Conservation (phyloP, 2,797 vertebrate genomes). For the Karalla daura region DNA sequence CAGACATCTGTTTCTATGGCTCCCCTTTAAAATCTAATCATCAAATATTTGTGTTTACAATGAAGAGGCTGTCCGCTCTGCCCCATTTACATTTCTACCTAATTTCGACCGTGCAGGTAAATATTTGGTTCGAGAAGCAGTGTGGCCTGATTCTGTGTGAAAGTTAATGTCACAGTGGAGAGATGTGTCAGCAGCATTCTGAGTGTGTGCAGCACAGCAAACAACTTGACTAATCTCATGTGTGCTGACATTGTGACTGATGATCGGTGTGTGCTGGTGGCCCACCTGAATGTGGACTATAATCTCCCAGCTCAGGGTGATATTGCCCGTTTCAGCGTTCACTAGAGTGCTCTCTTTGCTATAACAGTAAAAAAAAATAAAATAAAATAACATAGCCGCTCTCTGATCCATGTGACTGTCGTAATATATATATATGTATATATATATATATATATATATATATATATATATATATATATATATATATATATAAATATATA, state of each 20-base stretch:
- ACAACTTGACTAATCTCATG: slow-evolving; percentile 73
- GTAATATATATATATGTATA: no score
- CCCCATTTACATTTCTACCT: slow-evolving; percentile 44
- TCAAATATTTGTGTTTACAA: slow-evolving; percentile 55
- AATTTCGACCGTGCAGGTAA: slow-evolving; percentile 53
- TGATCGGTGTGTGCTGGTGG: slow-evolving; percentile 73
- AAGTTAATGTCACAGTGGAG: slow-evolving; percentile 66
- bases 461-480: no score
- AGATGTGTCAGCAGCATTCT: slow-evolving; percentile 70
- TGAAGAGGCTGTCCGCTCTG: slow-evolving; percentile 30
- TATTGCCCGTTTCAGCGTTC: slow-evolving; percentile 64
- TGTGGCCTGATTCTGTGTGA: slow-evolving; percentile 48
- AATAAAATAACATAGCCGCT: slow-evolving; percentile 26
- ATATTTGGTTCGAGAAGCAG: slow-evolving; percentile 66
- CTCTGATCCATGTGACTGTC: slow-evolving; percentile 53
- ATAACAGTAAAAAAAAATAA: slow-evolving; percentile 23
- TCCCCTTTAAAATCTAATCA: slow-evolving; percentile 48
- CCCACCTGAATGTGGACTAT: slow-evolving; percentile 72
- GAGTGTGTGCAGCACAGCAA: slow-evolving; percentile 66
- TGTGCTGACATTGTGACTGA: slow-evolving; percentile 77
- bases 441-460: no score
- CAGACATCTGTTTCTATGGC: slow-evolving; percentile 42
- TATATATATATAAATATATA: no score
- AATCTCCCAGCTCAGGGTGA: slow-evolving; percentile 69
- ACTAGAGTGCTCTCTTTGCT: slow-evolving; percentile 56